phyloP scores from a whole-genome alignment of 2,113 vertebrate species.

The Thoracochromis brauschi region DNA sequence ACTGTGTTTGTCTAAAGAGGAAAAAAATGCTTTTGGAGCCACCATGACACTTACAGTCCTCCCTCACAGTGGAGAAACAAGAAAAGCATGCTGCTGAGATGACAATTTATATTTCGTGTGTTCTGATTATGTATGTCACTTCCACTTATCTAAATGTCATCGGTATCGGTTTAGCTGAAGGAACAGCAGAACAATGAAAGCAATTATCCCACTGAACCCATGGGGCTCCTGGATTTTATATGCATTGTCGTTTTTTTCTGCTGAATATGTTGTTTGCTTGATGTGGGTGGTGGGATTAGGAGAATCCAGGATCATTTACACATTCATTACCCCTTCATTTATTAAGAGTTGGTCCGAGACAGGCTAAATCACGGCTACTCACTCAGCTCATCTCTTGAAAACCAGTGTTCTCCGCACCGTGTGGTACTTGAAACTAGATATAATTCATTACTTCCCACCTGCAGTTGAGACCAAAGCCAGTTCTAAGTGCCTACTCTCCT shows the following conservation, averaged over 20 bases:
- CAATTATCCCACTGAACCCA: not conserved
- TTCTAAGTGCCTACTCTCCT: not conserved
- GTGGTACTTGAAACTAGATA: not conserved
- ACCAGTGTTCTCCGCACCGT: not conserved
- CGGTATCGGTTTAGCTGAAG: not conserved
- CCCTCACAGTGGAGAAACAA: not conserved
- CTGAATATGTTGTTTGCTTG: not conserved
- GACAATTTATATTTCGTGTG: not conserved
- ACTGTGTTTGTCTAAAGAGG: constrained; percentile 7
- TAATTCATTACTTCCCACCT: not conserved
- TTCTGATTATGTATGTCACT: not conserved
- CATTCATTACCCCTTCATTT: not conserved
- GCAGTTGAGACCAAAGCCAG: not conserved
- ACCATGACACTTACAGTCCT: not conserved
- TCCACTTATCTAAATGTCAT: not conserved
- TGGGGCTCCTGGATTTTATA: not conserved
- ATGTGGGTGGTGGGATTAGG: not conserved
- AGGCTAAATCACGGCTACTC: not conserved
- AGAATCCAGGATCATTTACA: not conserved
- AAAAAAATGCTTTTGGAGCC: not conserved
- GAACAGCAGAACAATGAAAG: not conserved
- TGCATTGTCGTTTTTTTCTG: not conserved
- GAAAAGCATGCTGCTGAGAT: not conserved
- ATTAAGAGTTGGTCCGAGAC: not conserved
- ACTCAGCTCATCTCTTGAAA: not conserved